Conservation (phyloP, 1,140 invertebrate species). For the Brachionus plicatilis region DNA sequence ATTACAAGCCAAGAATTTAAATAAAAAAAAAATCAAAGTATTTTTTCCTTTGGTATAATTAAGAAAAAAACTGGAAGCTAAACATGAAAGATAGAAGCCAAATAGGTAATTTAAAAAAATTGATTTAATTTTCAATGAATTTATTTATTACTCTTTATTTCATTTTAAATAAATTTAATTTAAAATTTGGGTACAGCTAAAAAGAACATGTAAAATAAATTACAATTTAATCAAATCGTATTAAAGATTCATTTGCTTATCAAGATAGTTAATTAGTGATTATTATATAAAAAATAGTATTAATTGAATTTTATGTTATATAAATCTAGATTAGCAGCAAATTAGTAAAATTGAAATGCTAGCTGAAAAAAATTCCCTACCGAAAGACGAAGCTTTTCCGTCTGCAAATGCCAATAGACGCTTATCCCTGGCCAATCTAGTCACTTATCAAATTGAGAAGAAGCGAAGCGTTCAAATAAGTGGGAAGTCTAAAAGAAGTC, state of each 20-base stretch:
- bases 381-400: background rate
- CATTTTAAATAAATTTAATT: too few relatives aligned
- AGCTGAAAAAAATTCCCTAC: background rate
- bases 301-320: background rate
- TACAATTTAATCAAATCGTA: background rate
- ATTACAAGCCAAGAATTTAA: too few relatives aligned
- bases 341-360: background rate
- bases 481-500: background rate
- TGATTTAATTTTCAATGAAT: too few relatives aligned
- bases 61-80: too few relatives aligned
- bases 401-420: background rate
- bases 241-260: background rate
- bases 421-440: background rate
- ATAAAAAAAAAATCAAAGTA: too few relatives aligned
- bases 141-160: too few relatives aligned
- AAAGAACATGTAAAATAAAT: too few relatives aligned
- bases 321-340: background rate
- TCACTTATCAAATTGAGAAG: constrained; percentile 7
- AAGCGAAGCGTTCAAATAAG: background rate
- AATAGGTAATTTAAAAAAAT: too few relatives aligned
- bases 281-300: background rate
- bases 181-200: too few relatives aligned
- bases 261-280: background rate
- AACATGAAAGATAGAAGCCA: too few relatives aligned
- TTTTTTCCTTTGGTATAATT: too few relatives aligned